A percentile compares a stretch with the other conserved stretches of the same genome.
phyloP scores from a whole-genome alignment of 2,113 vertebrate species.

The Genyomyrus donnyi region DNA sequence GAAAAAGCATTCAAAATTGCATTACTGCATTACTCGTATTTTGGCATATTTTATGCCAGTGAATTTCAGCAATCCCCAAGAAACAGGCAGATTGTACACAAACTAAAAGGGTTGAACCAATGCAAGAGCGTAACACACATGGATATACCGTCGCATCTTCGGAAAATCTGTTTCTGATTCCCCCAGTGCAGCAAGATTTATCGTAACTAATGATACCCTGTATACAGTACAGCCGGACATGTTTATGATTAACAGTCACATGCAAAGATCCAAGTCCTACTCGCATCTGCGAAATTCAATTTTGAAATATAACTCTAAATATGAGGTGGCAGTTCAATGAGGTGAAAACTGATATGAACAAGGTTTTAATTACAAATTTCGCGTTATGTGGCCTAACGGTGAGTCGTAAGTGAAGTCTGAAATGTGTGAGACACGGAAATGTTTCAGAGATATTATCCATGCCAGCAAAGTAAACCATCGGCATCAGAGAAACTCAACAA shows the following conservation, averaged over 20 bases:
- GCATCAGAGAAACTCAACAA: background rate
- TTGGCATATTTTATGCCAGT: background rate
- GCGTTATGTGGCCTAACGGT: conserved; percentile 24
- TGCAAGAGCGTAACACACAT: background rate
- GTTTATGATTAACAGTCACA: conserved; percentile 53
- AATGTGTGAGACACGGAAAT: background rate
- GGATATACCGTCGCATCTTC: conserved; percentile 22
- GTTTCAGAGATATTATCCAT: background rate
- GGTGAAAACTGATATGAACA: conserved; percentile 29
- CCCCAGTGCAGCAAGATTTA: conserved; percentile 31
- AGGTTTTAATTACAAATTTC: conserved; percentile 28
- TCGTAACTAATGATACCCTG: conserved; percentile 40
- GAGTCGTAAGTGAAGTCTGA: background rate
- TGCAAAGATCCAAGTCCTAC: conserved; percentile 43
- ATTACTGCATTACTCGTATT: background rate
- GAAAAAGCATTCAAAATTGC: background rate
- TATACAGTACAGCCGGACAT: conserved; percentile 33
- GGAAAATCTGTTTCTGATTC: conserved; percentile 42
- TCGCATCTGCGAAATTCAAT: conserved; percentile 44
- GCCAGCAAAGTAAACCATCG: background rate
- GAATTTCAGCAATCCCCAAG: background rate
- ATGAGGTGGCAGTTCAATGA: conserved; percentile 39
- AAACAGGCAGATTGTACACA: background rate
- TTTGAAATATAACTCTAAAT: conserved; percentile 31
- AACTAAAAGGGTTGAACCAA: background rate